phyloP scores from a whole-genome alignment of 2,113 vertebrate species.

The Nothoprocta perdicaria region DNA sequence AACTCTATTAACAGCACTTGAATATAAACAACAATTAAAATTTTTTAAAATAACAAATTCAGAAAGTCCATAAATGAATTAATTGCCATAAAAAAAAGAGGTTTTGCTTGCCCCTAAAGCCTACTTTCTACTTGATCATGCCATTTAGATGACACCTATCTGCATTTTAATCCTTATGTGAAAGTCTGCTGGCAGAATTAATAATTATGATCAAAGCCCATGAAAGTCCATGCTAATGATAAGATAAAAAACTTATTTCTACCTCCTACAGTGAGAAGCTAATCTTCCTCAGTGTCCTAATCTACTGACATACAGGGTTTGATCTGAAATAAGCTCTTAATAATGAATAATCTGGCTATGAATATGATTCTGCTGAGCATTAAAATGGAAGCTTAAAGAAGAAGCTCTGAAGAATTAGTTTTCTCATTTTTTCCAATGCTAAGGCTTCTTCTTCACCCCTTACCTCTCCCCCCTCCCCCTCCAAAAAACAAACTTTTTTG shows the following conservation, averaged over 20 bases:
- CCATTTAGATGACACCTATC: constrained; percentile 39
- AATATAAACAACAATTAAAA: neutral
- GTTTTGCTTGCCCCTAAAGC: constrained; percentile 15
- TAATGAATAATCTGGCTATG: constrained; percentile 75
- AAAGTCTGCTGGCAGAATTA: constrained; percentile 70
- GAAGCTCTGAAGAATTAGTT: constrained; percentile 31
- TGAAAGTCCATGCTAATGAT: constrained; percentile 75
- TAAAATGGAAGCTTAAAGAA: constrained; percentile 76
- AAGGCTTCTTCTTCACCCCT: neutral
- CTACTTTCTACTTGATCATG: constrained; percentile 42
- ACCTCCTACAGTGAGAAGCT: constrained; percentile 63
- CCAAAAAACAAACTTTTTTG: neutral
- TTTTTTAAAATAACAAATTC: neutral
- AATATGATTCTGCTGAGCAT: constrained; percentile 68
- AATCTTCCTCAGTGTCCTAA: constrained; percentile 75
- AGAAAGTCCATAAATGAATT: neutral
- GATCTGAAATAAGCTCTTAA: constrained; percentile 78
- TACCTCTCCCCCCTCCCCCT: fast-evolving
- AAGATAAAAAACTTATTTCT: constrained; percentile 74
- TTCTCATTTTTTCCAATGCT: neutral
- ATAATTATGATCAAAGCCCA: constrained; percentile 74
- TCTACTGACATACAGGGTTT: constrained; percentile 72
- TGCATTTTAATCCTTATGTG: constrained; percentile 56
- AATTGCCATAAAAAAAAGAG: neutral
- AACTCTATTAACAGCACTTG: neutral